Percentiles rank a stretch among this genome's conserved stretches.
Conservation (phyloP, 2,888 invertebrate species). For the Phasia obesa region DNA sequence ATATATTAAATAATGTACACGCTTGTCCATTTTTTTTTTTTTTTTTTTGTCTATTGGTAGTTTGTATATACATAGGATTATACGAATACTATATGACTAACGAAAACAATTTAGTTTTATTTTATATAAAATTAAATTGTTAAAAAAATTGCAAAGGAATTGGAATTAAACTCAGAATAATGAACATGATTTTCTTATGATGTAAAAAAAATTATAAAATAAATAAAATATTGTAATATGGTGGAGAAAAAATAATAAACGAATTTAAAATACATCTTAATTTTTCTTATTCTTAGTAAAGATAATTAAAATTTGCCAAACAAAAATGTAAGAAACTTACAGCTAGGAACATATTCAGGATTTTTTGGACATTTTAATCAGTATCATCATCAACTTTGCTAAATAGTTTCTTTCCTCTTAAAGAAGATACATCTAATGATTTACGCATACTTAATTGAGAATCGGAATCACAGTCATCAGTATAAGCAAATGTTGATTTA, state of each 20-base stretch:
- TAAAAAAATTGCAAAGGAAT: slow-evolving; percentile 28
- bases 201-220: slow-evolving; percentile 5
- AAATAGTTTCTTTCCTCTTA: slow-evolving; percentile 79
- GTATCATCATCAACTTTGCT: slow-evolving; percentile 76
- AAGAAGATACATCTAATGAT: slow-evolving; percentile 77
- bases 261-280: slow-evolving; percentile 38
- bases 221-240: slow-evolving; percentile 2
- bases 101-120: slow-evolving; percentile 18
- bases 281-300: slow-evolving; percentile 26
- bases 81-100: slow-evolving; percentile 17
- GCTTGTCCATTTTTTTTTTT: slow-evolving; percentile 4
- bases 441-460: slow-evolving; percentile 71
- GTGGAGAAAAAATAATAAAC: slow-evolving; percentile 6
- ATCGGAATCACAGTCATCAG: slow-evolving; percentile 74
- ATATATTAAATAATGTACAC: slow-evolving; percentile 22
- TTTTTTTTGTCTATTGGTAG: slow-evolving; percentile 4
- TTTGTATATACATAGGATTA: slow-evolving; percentile 6
- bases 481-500: slow-evolving; percentile 57
- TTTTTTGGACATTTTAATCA: slow-evolving; percentile 73
- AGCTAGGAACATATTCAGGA: neutral
- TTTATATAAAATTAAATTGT: slow-evolving; percentile 4
- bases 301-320: slow-evolving; percentile 8
- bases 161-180: slow-evolving; percentile 22
- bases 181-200: slow-evolving; percentile 48
- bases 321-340: neutral